Evolutionary conservation across 2,797 vertebrate species (phyloP).

Genomic region (Spondyliosoma cantharus): DNA sequence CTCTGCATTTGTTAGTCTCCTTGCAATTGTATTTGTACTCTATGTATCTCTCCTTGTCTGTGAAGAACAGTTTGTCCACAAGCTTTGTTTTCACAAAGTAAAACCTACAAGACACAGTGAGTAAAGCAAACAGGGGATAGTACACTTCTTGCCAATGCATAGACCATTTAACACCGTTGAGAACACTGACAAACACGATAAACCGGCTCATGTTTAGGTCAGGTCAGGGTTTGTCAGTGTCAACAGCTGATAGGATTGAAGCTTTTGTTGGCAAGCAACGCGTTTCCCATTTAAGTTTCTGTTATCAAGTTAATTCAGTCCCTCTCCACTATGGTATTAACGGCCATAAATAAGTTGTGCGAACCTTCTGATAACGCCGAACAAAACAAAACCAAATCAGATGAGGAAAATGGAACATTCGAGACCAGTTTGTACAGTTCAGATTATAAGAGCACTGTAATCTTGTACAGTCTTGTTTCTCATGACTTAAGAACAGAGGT

Average conservation of each 20-base stretch:
- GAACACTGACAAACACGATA: not conserved
- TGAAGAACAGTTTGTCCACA: not conserved
- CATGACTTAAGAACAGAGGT: not conserved
- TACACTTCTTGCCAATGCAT: slow-evolving; percentile 4
- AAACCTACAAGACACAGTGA: slow-evolving; percentile 15
- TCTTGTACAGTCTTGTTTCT: not conserved
- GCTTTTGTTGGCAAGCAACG: slow-evolving; percentile 66
- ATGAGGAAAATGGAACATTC: not conserved
- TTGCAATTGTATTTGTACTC: not conserved
- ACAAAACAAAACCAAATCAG: not conserved
- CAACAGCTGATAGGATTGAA: slow-evolving; percentile 37
- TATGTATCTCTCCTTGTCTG: not conserved
- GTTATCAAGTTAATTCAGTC: slow-evolving; percentile 27
- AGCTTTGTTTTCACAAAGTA: slow-evolving; percentile 14
- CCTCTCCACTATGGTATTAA: not conserved
- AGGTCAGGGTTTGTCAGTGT: slow-evolving; percentile 18
- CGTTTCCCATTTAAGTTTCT: slow-evolving; percentile 32
- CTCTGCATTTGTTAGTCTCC: not conserved
- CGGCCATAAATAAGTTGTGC: slow-evolving; percentile 11
- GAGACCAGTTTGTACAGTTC: too few relatives aligned
- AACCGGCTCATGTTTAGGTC: slow-evolving; percentile 19
- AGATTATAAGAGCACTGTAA: too few relatives aligned
- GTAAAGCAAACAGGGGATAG: slow-evolving; percentile 21
- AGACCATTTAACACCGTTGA: not conserved
- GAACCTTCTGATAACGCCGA: not conserved